phyloP scores from a whole-genome alignment of 2,888 invertebrate genomes.

The Stenchaetothrips biformis region DNA sequence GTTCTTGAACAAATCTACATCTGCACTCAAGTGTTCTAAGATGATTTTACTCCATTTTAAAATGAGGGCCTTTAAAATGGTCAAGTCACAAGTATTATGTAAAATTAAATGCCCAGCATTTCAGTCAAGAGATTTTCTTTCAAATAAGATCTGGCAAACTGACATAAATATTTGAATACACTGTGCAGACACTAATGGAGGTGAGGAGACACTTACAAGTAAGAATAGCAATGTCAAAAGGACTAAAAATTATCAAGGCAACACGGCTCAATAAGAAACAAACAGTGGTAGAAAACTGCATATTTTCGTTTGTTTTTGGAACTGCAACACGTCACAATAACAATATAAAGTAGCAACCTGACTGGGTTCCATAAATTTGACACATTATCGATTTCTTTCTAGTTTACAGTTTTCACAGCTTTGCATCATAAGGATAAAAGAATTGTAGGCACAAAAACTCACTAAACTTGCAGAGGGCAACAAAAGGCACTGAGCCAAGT shows the following conservation, averaged over 20 bases:
- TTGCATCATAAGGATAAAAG: neutral
- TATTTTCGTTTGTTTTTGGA: too few species aligned
- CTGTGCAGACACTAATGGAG: neutral
- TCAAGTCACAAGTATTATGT: neutral
- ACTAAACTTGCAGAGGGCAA: neutral
- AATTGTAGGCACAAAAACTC: neutral
- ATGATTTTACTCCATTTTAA: too few species aligned
- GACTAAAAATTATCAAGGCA: neutral
- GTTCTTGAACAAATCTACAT: too few species aligned
- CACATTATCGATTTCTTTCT: neutral
- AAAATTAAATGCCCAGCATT: neutral
- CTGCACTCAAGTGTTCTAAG: too few species aligned
- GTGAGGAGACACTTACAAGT: neutral
- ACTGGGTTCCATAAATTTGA: neutral
- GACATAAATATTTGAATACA: neutral
- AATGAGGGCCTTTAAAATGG: too few species aligned
- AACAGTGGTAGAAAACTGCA: too few species aligned
- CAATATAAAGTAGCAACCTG: neutral
- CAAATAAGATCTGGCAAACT: neutral
- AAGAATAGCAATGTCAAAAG: neutral
- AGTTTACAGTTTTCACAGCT: neutral
- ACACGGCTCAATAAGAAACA: neutral
- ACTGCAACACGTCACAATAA: neutral
- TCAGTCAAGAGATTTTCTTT: neutral
- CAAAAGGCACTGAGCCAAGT: neutral